A percentile compares a stretch with the other conserved stretches of the same genome.
phyloP scores from a whole-genome alignment of 1,140 invertebrate genomes.

The Atta texana region DNA sequence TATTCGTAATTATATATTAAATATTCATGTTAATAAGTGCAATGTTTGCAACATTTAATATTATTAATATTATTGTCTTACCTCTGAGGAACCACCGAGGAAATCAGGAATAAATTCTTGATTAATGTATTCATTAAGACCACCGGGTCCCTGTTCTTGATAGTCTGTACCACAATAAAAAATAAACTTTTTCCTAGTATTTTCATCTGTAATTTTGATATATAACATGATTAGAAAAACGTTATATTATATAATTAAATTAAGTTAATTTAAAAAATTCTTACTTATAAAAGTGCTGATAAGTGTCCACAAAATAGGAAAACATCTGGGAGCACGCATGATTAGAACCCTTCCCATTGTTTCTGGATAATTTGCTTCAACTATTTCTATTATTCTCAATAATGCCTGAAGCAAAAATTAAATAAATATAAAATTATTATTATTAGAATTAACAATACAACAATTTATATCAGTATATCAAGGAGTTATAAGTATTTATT shows the following conservation, averaged over 20 bases:
- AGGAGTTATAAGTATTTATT: conserved; percentile 1
- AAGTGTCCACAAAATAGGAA: conserved; percentile 98
- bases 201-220: conserved; percentile 91
- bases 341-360: conserved; percentile 96
- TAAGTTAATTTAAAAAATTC: conserved; percentile 61
- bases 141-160: conserved; percentile 90
- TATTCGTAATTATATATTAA: conserved; percentile 10
- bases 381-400: conserved; percentile 97
- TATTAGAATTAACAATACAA: background rate
- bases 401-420: conserved; percentile 87
- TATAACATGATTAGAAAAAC: conserved; percentile 63
- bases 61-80: conserved; percentile 82
- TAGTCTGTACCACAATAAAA: conserved; percentile 97
- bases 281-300: conserved; percentile 97
- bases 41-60: conserved; percentile 27
- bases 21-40: conserved; percentile 27
- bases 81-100: conserved; percentile 95
- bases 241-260: conserved; percentile 8
- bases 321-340: conserved; percentile 95
- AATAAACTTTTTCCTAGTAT: conserved; percentile 97
- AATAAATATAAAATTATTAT: conserved; percentile 47
- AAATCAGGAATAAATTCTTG: conserved; percentile 96
- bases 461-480: background rate
- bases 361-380: conserved; percentile 98
- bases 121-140: conserved; percentile 95